phyloP scores from a whole-genome alignment of 1,140 invertebrate genomes.

The Phocides pigmalion region DNA sequence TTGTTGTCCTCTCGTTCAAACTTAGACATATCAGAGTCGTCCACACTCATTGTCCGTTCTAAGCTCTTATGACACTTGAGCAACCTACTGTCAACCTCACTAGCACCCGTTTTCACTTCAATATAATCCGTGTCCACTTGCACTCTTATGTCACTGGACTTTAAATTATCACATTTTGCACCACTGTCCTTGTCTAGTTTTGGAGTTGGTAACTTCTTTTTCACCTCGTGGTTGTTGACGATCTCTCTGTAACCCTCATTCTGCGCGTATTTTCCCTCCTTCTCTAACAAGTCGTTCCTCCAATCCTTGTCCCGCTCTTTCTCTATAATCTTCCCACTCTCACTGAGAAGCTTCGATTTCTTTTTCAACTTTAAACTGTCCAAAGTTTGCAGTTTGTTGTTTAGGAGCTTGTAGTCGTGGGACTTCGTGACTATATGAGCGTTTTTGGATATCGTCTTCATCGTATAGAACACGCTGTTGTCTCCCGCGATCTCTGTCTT shows the following conservation, averaged over 20 bases:
- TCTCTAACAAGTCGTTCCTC: constrained; percentile 70
- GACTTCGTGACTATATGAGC: constrained; percentile 80
- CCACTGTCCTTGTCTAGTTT: constrained; percentile 59
- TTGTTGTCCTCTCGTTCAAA: constrained; percentile 67
- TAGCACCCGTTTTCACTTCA: constrained; percentile 68
- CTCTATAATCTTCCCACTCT: constrained; percentile 55
- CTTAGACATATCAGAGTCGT: constrained; percentile 46
- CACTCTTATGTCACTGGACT: constrained; percentile 72
- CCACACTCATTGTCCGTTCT: constrained; percentile 73
- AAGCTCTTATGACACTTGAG: constrained; percentile 68
- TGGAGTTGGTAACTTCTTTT: constrained; percentile 71
- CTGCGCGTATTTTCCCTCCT: constrained; percentile 79
- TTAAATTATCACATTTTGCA: constrained; percentile 73
- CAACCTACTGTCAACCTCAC: constrained; percentile 66
- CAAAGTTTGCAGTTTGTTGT: constrained; percentile 63
- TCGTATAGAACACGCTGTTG: constrained; percentile 75
- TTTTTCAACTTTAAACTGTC: constrained; percentile 74
- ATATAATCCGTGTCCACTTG: constrained; percentile 61
- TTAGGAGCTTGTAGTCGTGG: constrained; percentile 72
- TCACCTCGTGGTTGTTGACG: constrained; percentile 66
- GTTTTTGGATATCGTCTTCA: constrained; percentile 79
- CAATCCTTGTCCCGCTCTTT: constrained; percentile 75
- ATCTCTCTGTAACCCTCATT: constrained; percentile 82
- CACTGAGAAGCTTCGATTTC: constrained; percentile 66
- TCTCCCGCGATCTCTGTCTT: constrained; percentile 67